Conservation (phyloP, 2,888 invertebrate genomes). For the Hedychridium roseum region DNA sequence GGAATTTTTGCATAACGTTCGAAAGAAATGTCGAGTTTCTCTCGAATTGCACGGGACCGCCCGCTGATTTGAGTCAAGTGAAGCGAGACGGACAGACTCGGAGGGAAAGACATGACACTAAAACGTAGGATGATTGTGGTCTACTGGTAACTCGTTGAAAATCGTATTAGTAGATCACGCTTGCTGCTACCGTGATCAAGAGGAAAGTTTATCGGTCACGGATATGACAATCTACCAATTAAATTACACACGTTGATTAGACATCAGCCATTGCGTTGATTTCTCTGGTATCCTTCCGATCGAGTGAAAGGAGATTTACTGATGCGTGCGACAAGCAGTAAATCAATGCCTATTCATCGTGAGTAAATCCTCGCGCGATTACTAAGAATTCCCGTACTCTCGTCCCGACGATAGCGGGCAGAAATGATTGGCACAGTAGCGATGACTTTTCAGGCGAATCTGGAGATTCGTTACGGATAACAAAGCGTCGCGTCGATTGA, state of each 20-base stretch:
- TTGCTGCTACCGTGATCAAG: too few species aligned
- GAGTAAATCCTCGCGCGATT: neutral
- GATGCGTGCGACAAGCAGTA: slow-evolving; percentile 12
- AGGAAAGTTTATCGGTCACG: too few species aligned
- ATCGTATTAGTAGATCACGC: too few species aligned
- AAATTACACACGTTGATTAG: neutral
- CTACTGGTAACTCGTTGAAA: too few species aligned
- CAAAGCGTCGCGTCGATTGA: slow-evolving; percentile 5
- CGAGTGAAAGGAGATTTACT: slow-evolving; percentile 18
- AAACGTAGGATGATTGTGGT: neutral
- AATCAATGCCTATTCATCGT: slow-evolving; percentile 6
- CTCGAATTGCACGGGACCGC: slow-evolving; percentile 52
- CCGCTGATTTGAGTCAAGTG: slow-evolving; percentile 58
- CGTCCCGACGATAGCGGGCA: too few species aligned
- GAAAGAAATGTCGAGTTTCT: slow-evolving; percentile 58
- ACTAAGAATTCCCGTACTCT: too few species aligned
- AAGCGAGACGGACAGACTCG: slow-evolving; percentile 52
- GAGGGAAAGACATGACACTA: slow-evolving; percentile 19
- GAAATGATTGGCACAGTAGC: too few species aligned
- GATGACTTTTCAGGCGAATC: too few species aligned
- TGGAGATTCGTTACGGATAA: neutral
- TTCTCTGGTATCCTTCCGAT: slow-evolving; percentile 13
- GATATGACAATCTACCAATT: too few species aligned
- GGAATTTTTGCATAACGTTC: slow-evolving; percentile 57
- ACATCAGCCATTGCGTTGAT: neutral